Conservation (phyloP, 2,113 vertebrate genomes). For the Scomber colias region DNA sequence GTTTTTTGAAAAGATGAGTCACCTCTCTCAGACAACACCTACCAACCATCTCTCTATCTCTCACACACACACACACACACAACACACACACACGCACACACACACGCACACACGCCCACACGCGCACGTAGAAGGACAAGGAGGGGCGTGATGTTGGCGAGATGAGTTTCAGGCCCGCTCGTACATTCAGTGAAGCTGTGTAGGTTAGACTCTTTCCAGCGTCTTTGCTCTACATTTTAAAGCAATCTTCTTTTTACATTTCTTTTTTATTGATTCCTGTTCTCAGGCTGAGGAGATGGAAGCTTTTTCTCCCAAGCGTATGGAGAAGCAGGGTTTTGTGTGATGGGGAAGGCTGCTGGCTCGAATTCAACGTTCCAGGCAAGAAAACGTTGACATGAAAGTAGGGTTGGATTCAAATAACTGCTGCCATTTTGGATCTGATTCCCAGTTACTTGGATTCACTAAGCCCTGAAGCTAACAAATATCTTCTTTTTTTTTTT, state of each 20-base stretch:
- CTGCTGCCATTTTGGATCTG: not conserved
- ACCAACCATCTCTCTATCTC: slow-evolving; percentile 33
- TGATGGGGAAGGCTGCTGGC: not conserved
- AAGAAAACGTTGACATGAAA: not conserved
- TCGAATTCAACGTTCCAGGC: not conserved
- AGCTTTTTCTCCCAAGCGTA: slow-evolving; percentile 10
- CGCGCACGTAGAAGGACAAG: not conserved
- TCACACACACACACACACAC: slow-evolving; percentile 1
- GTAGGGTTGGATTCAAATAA: not conserved
- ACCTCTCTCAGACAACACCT: slow-evolving; percentile 68
- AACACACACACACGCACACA: not conserved
- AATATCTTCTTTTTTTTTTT: not conserved
- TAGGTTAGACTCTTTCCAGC: slow-evolving; percentile 18
- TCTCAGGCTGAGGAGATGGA: slow-evolving; percentile 3
- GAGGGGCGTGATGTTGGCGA: not conserved
- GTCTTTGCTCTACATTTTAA: slow-evolving; percentile 36
- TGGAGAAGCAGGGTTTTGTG: not conserved
- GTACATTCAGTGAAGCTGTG: not conserved
- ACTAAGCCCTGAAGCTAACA: not conserved
- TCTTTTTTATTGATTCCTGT: slow-evolving; percentile 64
- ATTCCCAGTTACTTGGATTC: not conserved
- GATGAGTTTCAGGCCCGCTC: slow-evolving; percentile 5
- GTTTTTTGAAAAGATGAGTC: slow-evolving; percentile 73
- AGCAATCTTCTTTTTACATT: slow-evolving; percentile 37
- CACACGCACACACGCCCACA: not conserved